Conservation (phyloP, 2,797 vertebrate genomes). For the Lophotriccus pileatus region DNA sequence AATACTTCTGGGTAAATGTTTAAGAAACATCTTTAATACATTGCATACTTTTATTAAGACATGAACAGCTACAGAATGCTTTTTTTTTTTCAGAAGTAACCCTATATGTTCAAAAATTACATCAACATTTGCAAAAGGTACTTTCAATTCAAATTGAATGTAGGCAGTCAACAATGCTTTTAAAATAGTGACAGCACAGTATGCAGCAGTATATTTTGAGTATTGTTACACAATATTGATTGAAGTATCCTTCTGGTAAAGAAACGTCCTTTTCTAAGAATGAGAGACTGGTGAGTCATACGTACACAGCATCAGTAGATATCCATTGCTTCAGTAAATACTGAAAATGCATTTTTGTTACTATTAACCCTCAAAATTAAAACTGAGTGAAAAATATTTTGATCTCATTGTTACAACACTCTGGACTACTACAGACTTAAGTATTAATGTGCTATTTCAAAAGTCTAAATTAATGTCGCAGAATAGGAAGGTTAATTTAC, state of each 20-base stretch:
- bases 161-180: conserved; percentile 28
- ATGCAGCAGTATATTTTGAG: conserved; percentile 39
- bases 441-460: background rate
- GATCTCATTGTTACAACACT: background rate
- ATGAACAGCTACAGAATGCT: background rate
- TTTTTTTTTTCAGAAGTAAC: background rate
- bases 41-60: conserved; percentile 59
- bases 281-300: conserved; percentile 62
- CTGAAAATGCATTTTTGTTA: conserved; percentile 70
- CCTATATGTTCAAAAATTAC: background rate
- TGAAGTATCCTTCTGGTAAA: conserved; percentile 66
- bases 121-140: background rate
- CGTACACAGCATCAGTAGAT: conserved; percentile 70
- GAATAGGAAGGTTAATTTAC: background rate
- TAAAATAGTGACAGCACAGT: conserved; percentile 22
- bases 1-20: background rate
- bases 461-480: background rate
- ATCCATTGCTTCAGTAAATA: conserved; percentile 73
- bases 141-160: background rate
- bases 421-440: background rate
- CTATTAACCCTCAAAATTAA: conserved; percentile 40
- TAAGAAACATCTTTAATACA: conserved; percentile 66
- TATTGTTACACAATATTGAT: conserved; percentile 59
- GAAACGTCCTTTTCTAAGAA: conserved; percentile 66
- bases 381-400: background rate